Conservation (phyloP, 2,797 vertebrate genomes). For the Gastrophryne carolinensis region DNA sequence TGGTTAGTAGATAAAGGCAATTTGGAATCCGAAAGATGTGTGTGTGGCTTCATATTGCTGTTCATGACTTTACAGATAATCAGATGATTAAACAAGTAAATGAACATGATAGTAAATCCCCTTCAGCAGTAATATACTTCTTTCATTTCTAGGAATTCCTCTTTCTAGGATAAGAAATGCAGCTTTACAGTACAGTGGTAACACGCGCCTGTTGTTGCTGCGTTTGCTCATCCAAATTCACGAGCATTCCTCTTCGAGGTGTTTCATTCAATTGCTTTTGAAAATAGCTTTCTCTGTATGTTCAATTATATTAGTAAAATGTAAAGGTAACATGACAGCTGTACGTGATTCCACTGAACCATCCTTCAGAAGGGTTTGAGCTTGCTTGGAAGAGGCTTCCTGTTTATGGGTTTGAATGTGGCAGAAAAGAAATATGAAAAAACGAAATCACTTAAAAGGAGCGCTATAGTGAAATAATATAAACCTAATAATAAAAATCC, state of each 20-base stretch:
- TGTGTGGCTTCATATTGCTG: too few species aligned
- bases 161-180: background rate
- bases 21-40: too few species aligned
- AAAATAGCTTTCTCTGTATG: background rate
- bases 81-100: too few species aligned
- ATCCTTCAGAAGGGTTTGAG: background rate
- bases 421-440: background rate
- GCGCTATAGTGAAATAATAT: too few species aligned
- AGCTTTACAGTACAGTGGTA: background rate
- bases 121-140: background rate
- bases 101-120: background rate
- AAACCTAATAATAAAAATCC: too few species aligned
- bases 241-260: background rate
- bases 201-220: background rate
- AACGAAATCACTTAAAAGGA: too few species aligned
- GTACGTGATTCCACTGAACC: background rate
- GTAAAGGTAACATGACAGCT: background rate
- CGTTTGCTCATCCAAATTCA: background rate
- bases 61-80: too few species aligned
- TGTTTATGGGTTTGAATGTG: background rate
- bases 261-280: constrained; percentile 20
- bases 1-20: too few species aligned
- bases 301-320: constrained; percentile 11
- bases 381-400: background rate
- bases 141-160: background rate